phyloP scores from a whole-genome alignment of 2,113 vertebrate species.

The Rhabdornis inornatus region DNA sequence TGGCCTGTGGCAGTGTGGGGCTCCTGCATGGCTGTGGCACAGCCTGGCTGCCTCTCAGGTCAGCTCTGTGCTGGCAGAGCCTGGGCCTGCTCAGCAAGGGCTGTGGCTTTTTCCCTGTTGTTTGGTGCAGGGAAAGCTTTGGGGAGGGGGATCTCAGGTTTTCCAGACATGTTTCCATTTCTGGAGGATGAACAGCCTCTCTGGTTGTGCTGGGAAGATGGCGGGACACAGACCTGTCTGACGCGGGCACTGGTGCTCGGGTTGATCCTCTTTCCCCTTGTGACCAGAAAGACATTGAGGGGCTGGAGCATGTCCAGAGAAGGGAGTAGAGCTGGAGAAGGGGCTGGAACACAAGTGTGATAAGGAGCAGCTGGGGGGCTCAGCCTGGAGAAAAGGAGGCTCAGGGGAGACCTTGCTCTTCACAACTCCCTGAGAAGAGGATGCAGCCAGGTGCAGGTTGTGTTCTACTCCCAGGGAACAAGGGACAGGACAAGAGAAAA shows the following conservation, averaged over 20 bases:
- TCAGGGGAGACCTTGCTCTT: neutral
- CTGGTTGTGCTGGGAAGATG: neutral
- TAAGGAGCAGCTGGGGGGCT: neutral
- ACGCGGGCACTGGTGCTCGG: neutral
- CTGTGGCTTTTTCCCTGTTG: neutral
- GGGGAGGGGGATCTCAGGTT: neutral
- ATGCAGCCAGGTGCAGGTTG: neutral
- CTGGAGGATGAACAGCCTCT: neutral
- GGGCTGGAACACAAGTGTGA: neutral
- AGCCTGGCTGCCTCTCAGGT: neutral
- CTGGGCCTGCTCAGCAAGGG: neutral
- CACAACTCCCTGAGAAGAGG: neutral
- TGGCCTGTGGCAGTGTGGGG: neutral
- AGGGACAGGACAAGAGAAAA: neutral
- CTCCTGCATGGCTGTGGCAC: neutral
- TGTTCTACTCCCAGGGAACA: neutral
- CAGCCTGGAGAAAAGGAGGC: neutral
- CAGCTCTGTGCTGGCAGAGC: neutral
- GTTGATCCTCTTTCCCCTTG: neutral
- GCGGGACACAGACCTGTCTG: neutral
- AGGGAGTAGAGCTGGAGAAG: neutral
- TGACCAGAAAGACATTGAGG: neutral
- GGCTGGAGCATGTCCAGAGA: neutral
- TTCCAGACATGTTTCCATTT: neutral
- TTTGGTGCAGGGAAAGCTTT: neutral